Percentiles rank a stretch among this genome's conserved stretches.
These are phyloP conservation scores for Rhamphomyia laevipes DNA, from an alignment of 2,888 invertebrate species.

Conservation along the genomic window DNA sequence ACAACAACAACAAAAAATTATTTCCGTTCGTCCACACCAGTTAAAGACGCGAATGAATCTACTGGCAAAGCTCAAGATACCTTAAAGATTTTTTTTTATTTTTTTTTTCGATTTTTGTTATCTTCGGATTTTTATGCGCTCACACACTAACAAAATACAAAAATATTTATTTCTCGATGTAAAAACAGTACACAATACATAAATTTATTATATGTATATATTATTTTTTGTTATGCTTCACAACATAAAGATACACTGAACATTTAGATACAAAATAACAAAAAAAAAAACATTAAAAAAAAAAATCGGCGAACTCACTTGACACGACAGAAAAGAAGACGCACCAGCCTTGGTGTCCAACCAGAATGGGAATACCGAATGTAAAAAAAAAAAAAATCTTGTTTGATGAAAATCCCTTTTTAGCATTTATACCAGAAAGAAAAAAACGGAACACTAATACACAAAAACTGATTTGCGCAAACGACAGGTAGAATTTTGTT, in stretches of 20 bases:
- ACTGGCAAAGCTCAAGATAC: background rate
- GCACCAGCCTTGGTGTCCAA: background rate
- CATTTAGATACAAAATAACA: background rate
- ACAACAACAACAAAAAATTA: background rate
- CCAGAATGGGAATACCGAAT: background rate
- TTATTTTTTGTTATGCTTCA: too few relatives aligned
- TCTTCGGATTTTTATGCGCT: background rate
- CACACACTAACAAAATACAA: background rate
- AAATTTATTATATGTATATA: too few relatives aligned
- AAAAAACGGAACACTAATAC: too few relatives aligned
- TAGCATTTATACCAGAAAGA: too few relatives aligned
- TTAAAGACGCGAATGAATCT: constrained; percentile 1
- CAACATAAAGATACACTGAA: background rate
- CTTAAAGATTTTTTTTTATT: background rate
- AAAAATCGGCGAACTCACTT: background rate
- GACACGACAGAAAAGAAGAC: too few relatives aligned
- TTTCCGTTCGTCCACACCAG: background rate
- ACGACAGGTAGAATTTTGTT: too few relatives aligned
- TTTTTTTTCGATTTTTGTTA: background rate
- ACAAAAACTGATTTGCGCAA: too few relatives aligned
- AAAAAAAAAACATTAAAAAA: background rate
- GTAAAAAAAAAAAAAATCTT: background rate
- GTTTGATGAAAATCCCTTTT: too few relatives aligned
- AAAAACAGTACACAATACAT: too few relatives aligned
- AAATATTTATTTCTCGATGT: background rate